Evolutionary conservation across 2,888 invertebrate genomes (phyloP), one percentile per base, ranked within the genome.

Genomic region (Nineta flava): DNA sequence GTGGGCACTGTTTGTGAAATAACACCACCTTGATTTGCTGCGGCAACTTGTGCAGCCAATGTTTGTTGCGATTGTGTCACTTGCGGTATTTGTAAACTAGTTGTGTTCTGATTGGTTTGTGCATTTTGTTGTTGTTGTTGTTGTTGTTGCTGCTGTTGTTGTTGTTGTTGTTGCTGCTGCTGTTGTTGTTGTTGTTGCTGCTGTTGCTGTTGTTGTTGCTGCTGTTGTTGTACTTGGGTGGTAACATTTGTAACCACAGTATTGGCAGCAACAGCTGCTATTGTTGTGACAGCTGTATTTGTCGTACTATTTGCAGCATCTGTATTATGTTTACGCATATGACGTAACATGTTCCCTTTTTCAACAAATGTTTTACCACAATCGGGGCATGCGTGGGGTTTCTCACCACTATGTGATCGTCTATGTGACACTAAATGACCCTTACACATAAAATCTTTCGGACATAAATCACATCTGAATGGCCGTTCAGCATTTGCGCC

Each of bases 381-480:
- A 59, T 80, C 76, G 1, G 78, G 78, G 62, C 82, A 83, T 47
- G 75, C 74, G 61, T 76, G 76, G 0, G 74, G 74, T 48, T 73
- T 62, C 54, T 74, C 75, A 55, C 78, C 80, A 32, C 81, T 76
- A 65, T 88, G 88, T 49, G 84, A 83, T 51, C 87, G 76, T 58
- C 85, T 75, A 62, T 88, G 87, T n/a, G 85, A 79, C 48, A 83
- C 83, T 57, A 87, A 70, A 65, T 87, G 87, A 48, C 87, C 87
- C 74, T 88, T 88, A 67, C 87, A 87, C 73, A 87, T 83, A 63
- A 88, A 88, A 64, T 86, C 86, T 65, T 88, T 88, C 43, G 84
- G 83, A 61, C 88, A 88, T 49, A 88, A 70, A 58, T 87, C 87
- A 62, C 88, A 88, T 49, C 82, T 74, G 67, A 83, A 87, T n/a